Evolutionary conservation across 2,113 vertebrate species (phyloP).

Genomic region (Albula goreensis): DNA sequence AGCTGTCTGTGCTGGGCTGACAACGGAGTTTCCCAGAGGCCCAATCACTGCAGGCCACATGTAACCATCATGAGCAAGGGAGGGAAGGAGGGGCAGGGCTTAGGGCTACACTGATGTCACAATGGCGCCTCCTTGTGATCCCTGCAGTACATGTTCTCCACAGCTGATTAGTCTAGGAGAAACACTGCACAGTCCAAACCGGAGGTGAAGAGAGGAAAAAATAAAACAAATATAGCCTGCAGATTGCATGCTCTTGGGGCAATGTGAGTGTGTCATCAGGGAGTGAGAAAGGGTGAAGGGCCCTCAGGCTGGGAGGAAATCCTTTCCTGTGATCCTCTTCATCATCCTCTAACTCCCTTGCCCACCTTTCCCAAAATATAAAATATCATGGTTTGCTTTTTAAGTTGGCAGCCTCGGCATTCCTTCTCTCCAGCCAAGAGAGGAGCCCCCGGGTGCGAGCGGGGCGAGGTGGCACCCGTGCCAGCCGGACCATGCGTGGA

Average conservation of each 20-base stretch:
- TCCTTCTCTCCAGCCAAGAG: constrained; percentile 75
- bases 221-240: not conserved
- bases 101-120: not conserved
- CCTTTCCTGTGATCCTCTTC: not conserved
- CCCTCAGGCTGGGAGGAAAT: not conserved
- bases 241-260: not conserved
- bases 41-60: not conserved
- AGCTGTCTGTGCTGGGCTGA: not conserved
- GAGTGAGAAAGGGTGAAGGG: not conserved
- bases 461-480: constrained; percentile 51
- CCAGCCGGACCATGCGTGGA: constrained; percentile 68
- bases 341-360: not conserved
- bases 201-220: not conserved
- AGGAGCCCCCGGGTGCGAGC: constrained; percentile 63
- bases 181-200: not conserved
- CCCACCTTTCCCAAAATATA: no score
- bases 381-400: constrained; percentile 63
- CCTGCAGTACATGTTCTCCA: not conserved
- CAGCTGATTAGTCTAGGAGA: not conserved
- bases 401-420: constrained; percentile 51
- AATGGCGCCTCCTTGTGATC: not conserved
- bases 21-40: not conserved
- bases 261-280: not conserved
- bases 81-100: not conserved
- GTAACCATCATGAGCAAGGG: not conserved